Evolutionary conservation across 1,140 invertebrate genomes (phyloP), one percentile per base, ranked within the genome.

Genomic region (Hormaphis cornu): DNA sequence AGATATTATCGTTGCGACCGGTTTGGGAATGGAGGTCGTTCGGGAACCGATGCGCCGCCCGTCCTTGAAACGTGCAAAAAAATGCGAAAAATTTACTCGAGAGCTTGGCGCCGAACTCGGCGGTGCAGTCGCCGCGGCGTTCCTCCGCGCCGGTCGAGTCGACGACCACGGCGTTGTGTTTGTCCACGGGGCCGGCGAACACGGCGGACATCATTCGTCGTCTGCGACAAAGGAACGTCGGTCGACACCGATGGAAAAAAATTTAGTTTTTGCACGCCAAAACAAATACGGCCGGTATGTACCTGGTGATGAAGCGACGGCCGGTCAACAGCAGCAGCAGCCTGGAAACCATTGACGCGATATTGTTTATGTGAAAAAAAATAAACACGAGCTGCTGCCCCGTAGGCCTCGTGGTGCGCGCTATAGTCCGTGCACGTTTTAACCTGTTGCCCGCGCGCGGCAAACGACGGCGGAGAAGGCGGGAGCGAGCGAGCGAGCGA

Each of bases 161-260:
- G 0, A 91, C 79, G 6, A 85, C 86, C 12, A 91, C 77, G 3
- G 87, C 88, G 74, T 84, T 83, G 59, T 86, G 89, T 56, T 83
- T 81, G 77, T 89, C 88, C 20, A 74, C 52, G n/a, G 75, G 73
- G 0, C 88, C 88, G 70, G 79, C 73, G 74, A 87, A 87, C 20
- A 72, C 61, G n/a, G n/a, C n/a, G 14, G 61, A 66, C 61, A 66
- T 66, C n/a, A 22, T 66, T 30, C 61, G 48, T 24, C 7, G 20
- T 20, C 22, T 30, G 30, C n/a, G 9, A 30, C 20, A 33, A 42
- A 33, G 18, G 8, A 8, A 1, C 3, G 28, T 5, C 24, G 24
- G 9, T 8, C 28, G 8, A 18, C 8, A 1, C 10, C 16, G 4
- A 3, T 18, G 6, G 6, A 53, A 53, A 53, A n/a, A 30, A 28